Evolutionary conservation across 2,888 invertebrate genomes (phyloP), one percentile per base, ranked within the genome.

Genomic region (Druceiella hillmani): DNA sequence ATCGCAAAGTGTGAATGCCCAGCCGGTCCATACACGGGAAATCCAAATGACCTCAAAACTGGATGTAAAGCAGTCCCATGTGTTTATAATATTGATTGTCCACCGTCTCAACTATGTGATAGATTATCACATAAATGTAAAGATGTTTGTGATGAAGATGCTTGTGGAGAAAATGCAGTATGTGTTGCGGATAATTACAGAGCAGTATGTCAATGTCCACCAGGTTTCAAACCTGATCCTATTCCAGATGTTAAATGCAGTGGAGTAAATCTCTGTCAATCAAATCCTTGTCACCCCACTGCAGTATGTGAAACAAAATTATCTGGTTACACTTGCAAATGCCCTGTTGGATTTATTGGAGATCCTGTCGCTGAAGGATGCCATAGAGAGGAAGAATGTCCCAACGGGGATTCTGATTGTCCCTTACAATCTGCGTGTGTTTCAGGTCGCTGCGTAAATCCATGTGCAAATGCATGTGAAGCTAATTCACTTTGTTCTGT

Each of bases 1-100:
- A 83, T 83, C 9, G 86, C 89, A 0, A 84, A 87, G 59, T 93
- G 93, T 55, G 87, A 89, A 52, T 93, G 93, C 56, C 91, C 91
- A 11, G 81, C 86, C 4, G 92, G 92, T 11, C 79, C 86, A 1
- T 92, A 80, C 57, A 83, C 87, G 6, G 92, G 92, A 3, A 84
- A 92, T 66, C 89, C 92, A 0, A 82, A 83, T 55, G 87, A 90
- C 57, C 62, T 78, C 2, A 68, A 73, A 40, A 74, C 75, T 40
- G 89, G 90, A 35, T 88, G 89, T 55, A 75, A 81, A 62, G 75
- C 81, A 38, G 88, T 90, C 4, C 85, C 88, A 3, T 91, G 90
- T 56, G 86, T 90, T 22, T 89, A 89, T 57, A 90, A 90, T 54
- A 78, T 81, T 31, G 90, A 90, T 55, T 91, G 91, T 55, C 83